Evolutionary conservation across 1,140 invertebrate species (phyloP).

Genomic region (Aphelenchoides fujianensis): DNA sequence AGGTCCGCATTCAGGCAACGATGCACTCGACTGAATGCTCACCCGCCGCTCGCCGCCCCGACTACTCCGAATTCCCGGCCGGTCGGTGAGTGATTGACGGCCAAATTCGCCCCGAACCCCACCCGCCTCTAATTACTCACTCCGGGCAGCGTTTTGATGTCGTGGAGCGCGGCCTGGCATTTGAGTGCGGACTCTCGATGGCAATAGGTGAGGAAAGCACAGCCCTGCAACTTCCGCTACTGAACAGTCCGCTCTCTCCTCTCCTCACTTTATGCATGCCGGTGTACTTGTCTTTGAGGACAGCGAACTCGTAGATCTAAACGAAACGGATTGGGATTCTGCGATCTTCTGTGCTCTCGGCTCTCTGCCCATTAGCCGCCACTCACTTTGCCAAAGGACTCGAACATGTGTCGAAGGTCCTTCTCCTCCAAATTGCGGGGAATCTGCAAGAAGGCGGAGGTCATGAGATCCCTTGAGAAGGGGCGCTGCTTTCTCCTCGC

Average conservation of each 20-base stretch:
- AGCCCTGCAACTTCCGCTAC: constrained; percentile 70
- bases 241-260: not conserved
- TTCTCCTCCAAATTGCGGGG: constrained; percentile 83
- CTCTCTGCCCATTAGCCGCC: too few species aligned
- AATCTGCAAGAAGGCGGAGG: constrained; percentile 69
- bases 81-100: not conserved
- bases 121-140: constrained; percentile 74
- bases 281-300: constrained; percentile 85
- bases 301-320: constrained; percentile 87
- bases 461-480: not conserved
- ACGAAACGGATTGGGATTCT: too few species aligned
- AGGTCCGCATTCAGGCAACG: not conserved
- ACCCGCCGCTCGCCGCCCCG: not conserved
- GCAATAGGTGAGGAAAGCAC: constrained; percentile 94
- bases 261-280: constrained; percentile 82
- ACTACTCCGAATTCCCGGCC: constrained; percentile 4
- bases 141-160: constrained; percentile 93
- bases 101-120: constrained; percentile 13
- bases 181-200: constrained; percentile 84
- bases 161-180: constrained; percentile 86
- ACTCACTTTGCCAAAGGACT: constrained; percentile 86
- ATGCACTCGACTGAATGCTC: constrained; percentile 5
- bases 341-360: too few species aligned
- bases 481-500: not conserved
- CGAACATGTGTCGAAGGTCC: constrained; percentile 82